Conservation (phyloP, 2,797 vertebrate genomes). For the Lophura swinhoii region DNA sequence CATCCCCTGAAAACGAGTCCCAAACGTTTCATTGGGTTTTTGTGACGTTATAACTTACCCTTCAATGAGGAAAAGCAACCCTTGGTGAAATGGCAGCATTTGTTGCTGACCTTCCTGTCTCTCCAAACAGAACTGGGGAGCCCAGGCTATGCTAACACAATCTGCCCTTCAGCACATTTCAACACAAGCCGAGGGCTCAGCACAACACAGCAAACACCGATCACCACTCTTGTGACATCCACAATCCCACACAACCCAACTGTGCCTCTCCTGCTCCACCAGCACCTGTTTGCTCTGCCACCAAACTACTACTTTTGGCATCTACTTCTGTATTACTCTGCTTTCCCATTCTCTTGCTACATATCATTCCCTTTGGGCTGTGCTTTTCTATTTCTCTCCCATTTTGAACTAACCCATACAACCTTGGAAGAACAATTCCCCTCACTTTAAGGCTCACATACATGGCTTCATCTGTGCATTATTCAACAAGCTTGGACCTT, state of each 20-base stretch:
- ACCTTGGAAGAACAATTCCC: background rate
- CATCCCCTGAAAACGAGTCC: background rate
- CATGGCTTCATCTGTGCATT: background rate
- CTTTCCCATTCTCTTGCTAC: background rate
- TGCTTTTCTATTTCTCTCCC: background rate
- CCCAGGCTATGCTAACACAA: background rate
- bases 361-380: background rate
- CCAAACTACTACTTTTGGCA: background rate
- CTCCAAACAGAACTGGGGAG: background rate
- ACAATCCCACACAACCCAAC: background rate
- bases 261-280: background rate
- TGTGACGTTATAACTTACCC: background rate
- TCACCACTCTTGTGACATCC: accelerated
- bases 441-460: background rate
- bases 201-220: background rate
- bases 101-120: background rate
- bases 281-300: background rate
- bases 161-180: background rate
- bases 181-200: background rate
- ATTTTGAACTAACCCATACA: background rate
- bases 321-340: background rate
- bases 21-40: accelerated
- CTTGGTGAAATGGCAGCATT: background rate
- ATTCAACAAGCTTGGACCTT: background rate
- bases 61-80: background rate